Base-by-base conservation (phyloP, 2,888 invertebrate species). In the Miltochrista miniata region DNA sequence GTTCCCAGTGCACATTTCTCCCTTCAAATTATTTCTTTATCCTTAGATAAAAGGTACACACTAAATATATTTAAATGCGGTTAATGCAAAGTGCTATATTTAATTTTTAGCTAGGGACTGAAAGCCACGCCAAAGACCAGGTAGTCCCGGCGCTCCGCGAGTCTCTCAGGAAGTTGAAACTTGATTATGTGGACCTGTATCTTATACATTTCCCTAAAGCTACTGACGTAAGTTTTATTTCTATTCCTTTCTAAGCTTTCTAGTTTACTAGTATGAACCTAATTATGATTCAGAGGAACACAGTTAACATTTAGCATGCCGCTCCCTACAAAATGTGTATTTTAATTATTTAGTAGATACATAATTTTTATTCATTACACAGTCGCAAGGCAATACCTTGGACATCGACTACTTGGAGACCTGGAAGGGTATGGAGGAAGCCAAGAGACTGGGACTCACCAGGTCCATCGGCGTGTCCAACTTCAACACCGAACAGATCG, bases 401-500 rank as follows among this genome's bases (percentile, higher is more conserved):
- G 85, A 94, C 49, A 92, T 93, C 11, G 95, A 96, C 75, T 94
- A 92, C 66, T 49, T 95, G 7, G 95, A 94, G 1, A 94, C 94
- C 0, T 95, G 95, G 94, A 88, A 93, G 68, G 95, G 92, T 1
- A 93, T 96, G 94, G 96, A 96, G 68, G 91, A 93, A 48, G 92
- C 94, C 41, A 92, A 94, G 33, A 83, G 88, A 14, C 89, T 93
- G 24, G 95, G 95, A 0, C 78, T 96, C 13, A 83, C 92, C 0
- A 94, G 93, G 67, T 93, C 94, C 39, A 95, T 96, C 51, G 96
- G 96, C 0, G 78, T 96, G 10, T 96, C 96, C 13, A 96, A 96
- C 81, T 96, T 96, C 71, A 95, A 95, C 70, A 93, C 88, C 0
- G 83, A 93, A 54, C 96, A 96, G 74, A 82, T 96, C 14, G 88